Evolutionary conservation across 1,140 invertebrate genomes (phyloP), one percentile per base, ranked within the genome.

Genomic region (Aphelenchoides besseyi): DNA sequence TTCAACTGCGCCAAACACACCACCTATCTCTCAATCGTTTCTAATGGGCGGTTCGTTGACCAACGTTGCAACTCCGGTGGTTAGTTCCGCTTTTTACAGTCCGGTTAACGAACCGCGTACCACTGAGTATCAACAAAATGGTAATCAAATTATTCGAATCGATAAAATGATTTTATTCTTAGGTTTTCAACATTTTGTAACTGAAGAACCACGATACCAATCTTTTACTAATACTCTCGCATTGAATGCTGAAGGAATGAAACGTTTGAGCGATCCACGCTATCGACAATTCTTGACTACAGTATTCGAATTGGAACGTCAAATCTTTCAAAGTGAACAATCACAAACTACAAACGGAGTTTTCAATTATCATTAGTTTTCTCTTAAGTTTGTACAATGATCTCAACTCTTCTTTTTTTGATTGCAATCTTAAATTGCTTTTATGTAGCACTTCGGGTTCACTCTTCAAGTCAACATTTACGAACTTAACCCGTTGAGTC

Each of bases 231-330:
- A 80, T 26, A 82, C 68, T 37, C 52, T 80, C 32, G 67, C 64
- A 53, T 57, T 80, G 35, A 41, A 74, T 3, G 41, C 78, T 28
- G 79, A 78, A 23, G 79, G 74, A 23, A 41, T 33, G 28, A 57
- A 68, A 33, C 69, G 78, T 53, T 35, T 77, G 33, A 63, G 36
- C 37, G 75, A 81, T 35, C 74, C 81, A 33, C 63, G 76, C 3
- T 80, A 77, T 53, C 78, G 71, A 48, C 82, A 70, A 33, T 80
- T 80, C 67, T 63, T 80, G 32, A 32, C 52, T 29, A 81, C 75
- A 30, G 78, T 80, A 2, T 16, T 66, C 12, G 80, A 80, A 62
- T 48, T 84, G 28, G 78, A 80, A 71, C 54, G 71, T 29, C 78
- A 81, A 18, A 69, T 84, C 63, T 52, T 80, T 16, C 48, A 36